Evolutionary conservation across 1,140 invertebrate species (phyloP).

Genomic region (Hyphantria cunea): DNA sequence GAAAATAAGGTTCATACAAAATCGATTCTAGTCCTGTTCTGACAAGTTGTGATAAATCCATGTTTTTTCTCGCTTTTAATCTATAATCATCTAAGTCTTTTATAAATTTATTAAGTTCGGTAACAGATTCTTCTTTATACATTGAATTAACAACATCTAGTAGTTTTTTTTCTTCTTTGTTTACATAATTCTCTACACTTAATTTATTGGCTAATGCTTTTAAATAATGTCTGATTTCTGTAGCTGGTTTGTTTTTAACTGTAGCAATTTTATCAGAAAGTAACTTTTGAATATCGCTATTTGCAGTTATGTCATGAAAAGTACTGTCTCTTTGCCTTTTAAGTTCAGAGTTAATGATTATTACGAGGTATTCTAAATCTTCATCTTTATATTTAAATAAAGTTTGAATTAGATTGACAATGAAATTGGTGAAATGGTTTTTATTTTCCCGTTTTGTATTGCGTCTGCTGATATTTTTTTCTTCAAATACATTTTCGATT

Average conservation of each 20-base stretch:
- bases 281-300: not conserved
- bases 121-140: conserved; percentile 33
- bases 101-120: conserved; percentile 37
- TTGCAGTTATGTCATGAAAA: not conserved
- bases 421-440: not conserved
- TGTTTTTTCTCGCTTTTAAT: conserved; percentile 5
- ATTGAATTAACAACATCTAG: conserved; percentile 45
- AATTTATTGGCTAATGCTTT: not conserved
- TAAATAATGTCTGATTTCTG: not conserved
- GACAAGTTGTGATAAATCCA: no score
- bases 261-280: not conserved
- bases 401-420: not conserved
- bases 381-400: not conserved
- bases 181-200: not conserved
- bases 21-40: no score
- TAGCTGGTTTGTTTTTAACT: not conserved
- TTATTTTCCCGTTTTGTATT: not conserved
- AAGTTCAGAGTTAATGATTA: not conserved
- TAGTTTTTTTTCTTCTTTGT: conserved; percentile 14
- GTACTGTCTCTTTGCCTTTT: not conserved
- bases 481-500: not conserved
- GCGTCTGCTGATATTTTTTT: not conserved
- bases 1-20: no score
- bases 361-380: not conserved
- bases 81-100: conserved; percentile 23